phyloP scores from a whole-genome alignment of 2,113 vertebrate genomes.

The Onychorhynchus coronatus region DNA sequence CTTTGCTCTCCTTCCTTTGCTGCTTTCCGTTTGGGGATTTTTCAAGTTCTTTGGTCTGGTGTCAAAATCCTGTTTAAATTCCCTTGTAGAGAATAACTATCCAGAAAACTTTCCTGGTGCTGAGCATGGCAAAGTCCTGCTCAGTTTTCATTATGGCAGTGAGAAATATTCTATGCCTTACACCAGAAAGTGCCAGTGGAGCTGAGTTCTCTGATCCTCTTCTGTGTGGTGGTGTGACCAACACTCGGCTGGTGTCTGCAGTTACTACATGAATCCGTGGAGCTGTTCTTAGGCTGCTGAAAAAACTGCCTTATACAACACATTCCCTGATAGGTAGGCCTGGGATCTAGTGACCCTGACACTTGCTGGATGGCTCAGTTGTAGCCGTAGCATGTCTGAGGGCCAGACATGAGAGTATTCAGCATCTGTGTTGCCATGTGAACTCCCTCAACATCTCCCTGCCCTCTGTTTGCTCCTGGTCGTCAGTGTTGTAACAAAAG shows the following conservation, averaged over 20 bases:
- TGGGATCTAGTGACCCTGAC: not conserved
- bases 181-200: not conserved
- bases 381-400: not conserved
- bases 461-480: not conserved
- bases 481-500: not conserved
- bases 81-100: not conserved
- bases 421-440: not conserved
- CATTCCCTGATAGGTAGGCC: not conserved
- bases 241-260: not conserved
- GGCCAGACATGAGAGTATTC: not conserved
- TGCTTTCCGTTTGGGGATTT: not conserved
- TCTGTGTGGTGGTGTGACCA: not conserved
- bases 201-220: not conserved
- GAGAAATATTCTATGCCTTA: not conserved
- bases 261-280: not conserved
- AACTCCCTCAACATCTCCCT: not conserved
- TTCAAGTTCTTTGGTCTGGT: not conserved
- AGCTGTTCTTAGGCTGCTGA: not conserved
- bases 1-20: not conserved
- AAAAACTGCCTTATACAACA: not conserved
- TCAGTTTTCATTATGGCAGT: not conserved
- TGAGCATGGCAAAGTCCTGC: not conserved
- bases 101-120: not conserved
- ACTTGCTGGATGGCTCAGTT: not conserved
- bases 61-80: not conserved